Conservation (phyloP, 2,888 invertebrate genomes). For the Chrysotoxum bicinctum region DNA sequence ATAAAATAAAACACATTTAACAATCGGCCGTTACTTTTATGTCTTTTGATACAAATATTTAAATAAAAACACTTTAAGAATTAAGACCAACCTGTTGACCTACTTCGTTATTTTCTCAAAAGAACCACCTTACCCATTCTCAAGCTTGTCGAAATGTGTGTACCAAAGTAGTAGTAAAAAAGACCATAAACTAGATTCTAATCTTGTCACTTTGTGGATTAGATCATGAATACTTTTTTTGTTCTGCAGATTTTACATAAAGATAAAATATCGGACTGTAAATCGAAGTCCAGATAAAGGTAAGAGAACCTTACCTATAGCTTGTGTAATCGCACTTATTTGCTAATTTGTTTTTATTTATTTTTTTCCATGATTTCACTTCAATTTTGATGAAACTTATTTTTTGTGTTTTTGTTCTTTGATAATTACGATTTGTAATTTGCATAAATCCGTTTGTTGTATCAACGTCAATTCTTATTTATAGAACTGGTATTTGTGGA, state of each 20-base stretch:
- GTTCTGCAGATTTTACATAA: neutral
- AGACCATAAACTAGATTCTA: neutral
- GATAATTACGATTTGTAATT: neutral
- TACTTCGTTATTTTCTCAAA: neutral
- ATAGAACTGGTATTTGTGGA: no score
- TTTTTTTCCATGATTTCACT: neutral
- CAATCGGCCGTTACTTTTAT: neutral
- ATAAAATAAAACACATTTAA: neutral
- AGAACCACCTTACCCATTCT: neutral
- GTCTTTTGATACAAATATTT: neutral
- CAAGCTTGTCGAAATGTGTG: neutral
- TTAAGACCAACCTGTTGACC: neutral
- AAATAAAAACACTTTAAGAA: neutral
- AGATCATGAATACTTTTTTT: neutral
- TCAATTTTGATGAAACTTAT: neutral
- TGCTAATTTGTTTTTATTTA: neutral
- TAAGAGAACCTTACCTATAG: no score
- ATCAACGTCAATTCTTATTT: neutral
- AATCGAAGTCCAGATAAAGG: neutral
- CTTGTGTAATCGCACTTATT: neutral
- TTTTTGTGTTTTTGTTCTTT: neutral
- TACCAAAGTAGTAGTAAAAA: neutral
- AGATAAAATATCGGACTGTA: neutral
- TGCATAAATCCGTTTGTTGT: neutral
- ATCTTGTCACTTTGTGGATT: slow-evolving; percentile 6